Evolutionary conservation across 1,140 invertebrate species (phyloP), one percentile per base, ranked within the genome.

Genomic region (Thereuonema tuberculata): DNA sequence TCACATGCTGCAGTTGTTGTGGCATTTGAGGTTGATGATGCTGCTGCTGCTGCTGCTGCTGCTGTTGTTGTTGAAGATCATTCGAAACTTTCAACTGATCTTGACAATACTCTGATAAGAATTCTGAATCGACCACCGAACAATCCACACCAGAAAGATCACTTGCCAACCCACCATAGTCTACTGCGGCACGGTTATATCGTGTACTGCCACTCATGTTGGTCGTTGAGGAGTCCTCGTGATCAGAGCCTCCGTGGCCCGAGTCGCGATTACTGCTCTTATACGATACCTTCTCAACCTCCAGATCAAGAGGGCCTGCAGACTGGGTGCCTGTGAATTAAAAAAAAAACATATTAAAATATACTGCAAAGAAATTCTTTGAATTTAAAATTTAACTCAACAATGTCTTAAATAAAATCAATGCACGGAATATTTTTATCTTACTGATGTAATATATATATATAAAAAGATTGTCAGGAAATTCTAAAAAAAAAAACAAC

Each of bases 251-350:
- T 63, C 82, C 76, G 72, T 81, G 77, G 62, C 82, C 77, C 53
- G 82, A 79, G 69, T 81, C 77, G 62, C 81, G 75, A 63, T 80
- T 81, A 68, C 80, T 81, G 37, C 80, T 82, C 68, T 83, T 83
- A 77, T 80, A 82, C 14, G 47, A 63, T 25, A 25, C 25, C 57
- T 58, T 49, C 43, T 60, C 61, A n/a, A 47, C 28, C 29, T 65
- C 47, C 20, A n/a, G 52, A 3, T 60, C 48, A n/a, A 63, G 49
- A 25, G 56, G 28, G 28, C 26, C 26, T 14, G 5, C 21, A 9
- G 27, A 17, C 50, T 50, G 27, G 2, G n/a, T 25, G 2, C 46
- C 46, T 48, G 3, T 21, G 50, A 23, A 12, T 24, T 3, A 53
- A n/a, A 28, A 58, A 2, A 24, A 58, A 12, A 55, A 37, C 5